Evolutionary conservation across 2,797 vertebrate genomes (phyloP).

Genomic region (Poeciliopsis paucimaculata): DNA sequence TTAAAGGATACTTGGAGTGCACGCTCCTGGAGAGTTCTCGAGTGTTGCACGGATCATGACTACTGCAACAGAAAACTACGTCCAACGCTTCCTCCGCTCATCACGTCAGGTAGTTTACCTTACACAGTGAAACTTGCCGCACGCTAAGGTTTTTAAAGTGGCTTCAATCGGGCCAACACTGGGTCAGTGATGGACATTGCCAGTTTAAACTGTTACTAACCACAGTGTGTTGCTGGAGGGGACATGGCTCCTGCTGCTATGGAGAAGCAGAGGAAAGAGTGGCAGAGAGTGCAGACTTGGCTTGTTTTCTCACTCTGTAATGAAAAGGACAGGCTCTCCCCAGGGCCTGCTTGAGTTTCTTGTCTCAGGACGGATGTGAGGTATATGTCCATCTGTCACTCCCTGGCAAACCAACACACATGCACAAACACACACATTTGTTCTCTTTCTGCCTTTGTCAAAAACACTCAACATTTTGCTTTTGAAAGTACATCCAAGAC

Average conservation of each 20-base stretch:
- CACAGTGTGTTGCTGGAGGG: slow-evolving; percentile 66
- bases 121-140: slow-evolving; percentile 45
- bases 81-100: slow-evolving; percentile 89
- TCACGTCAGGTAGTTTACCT: slow-evolving; percentile 82
- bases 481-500: slow-evolving; percentile 11
- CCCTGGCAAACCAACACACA: slow-evolving; percentile 44
- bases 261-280: slow-evolving; percentile 18
- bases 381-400: slow-evolving; percentile 83
- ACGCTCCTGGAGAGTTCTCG: slow-evolving; percentile 86
- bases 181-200: slow-evolving; percentile 66
- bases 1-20: slow-evolving; percentile 89
- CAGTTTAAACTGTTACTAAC: slow-evolving; percentile 81
- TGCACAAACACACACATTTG: slow-evolving; percentile 10
- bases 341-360: slow-evolving; percentile 81
- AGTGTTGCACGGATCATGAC: slow-evolving; percentile 92
- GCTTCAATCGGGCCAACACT: slow-evolving; percentile 33
- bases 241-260: slow-evolving; percentile 55
- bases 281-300: slow-evolving; percentile 68
- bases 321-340: slow-evolving; percentile 80
- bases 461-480: slow-evolving; percentile 11
- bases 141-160: slow-evolving; percentile 33
- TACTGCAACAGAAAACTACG: slow-evolving; percentile 93
- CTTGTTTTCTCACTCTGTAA: slow-evolving; percentile 77
- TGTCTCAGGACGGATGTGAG: slow-evolving; percentile 71
- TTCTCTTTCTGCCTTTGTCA: slow-evolving; percentile 17